Evolutionary conservation across 2,888 invertebrate genomes (phyloP).

Genomic region (Epinotia bilunana): DNA sequence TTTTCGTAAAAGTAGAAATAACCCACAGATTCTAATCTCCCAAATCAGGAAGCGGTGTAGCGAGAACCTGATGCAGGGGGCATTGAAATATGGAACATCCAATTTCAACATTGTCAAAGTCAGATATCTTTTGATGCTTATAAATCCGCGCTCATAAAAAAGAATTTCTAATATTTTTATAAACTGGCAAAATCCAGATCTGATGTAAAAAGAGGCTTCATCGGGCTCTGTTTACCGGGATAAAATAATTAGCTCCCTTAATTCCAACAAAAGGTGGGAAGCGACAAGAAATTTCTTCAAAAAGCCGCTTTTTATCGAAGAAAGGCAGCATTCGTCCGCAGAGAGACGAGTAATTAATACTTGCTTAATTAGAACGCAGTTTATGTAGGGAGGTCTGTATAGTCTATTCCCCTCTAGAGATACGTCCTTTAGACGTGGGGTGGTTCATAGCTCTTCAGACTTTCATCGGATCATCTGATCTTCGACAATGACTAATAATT

Average conservation of each 20-base stretch:
- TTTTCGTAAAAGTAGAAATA: too few species aligned
- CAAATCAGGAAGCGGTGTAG: too few species aligned
- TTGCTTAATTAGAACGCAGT: conserved; percentile 9
- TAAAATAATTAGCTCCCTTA: conserved; percentile 31
- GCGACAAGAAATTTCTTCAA: neutral
- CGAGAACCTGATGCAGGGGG: too few species aligned
- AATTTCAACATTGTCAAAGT: neutral
- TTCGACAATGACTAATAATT: conserved; percentile 6
- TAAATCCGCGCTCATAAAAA: neutral
- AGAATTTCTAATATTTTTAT: neutral
- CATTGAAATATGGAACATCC: neutral
- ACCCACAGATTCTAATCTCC: too few species aligned
- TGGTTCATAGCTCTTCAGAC: neutral
- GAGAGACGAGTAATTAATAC: conserved; percentile 25
- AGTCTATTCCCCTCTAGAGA: neutral
- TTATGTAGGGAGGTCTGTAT: neutral
- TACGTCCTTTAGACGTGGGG: neutral
- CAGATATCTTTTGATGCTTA: neutral
- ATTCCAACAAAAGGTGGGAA: conserved; percentile 4
- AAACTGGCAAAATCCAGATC: neutral
- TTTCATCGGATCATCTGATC: neutral
- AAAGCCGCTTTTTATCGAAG: neutral
- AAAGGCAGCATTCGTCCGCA: neutral
- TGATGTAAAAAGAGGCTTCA: neutral
- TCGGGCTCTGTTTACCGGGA: neutral